phyloP scores from a whole-genome alignment of 2,888 invertebrate species.

The Xestia c-nigrum region DNA sequence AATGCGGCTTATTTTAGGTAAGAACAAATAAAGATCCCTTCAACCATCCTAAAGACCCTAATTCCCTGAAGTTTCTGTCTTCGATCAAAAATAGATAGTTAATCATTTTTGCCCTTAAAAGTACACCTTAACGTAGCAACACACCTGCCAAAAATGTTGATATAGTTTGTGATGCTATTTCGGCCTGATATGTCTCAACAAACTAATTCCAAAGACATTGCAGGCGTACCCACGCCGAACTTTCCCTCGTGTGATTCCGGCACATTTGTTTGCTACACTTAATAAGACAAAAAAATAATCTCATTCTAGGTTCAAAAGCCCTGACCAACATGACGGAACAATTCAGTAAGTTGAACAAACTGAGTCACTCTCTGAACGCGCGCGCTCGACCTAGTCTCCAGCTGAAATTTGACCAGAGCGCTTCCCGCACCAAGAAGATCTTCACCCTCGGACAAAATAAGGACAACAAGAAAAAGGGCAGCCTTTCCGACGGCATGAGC shows the following conservation, averaged over 20 bases:
- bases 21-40: background rate
- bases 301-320: slow-evolving; percentile 93
- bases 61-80: background rate
- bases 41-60: background rate
- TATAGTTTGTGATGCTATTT: background rate
- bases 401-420: slow-evolving; percentile 86
- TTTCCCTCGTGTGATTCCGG: background rate
- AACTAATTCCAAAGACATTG: background rate
- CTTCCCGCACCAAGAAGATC: slow-evolving; percentile 86
- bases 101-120: background rate
- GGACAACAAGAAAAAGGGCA: slow-evolving; percentile 91
- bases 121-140: background rate
- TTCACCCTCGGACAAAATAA: slow-evolving; percentile 88
- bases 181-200: background rate
- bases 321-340: slow-evolving; percentile 96
- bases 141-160: background rate
- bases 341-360: slow-evolving; percentile 95
- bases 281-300: slow-evolving; percentile 1
- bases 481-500: slow-evolving; percentile 92
- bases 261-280: background rate
- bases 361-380: slow-evolving; percentile 92
- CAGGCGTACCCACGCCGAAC: background rate
- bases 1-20: slow-evolving; percentile 26
- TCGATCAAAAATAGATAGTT: background rate
- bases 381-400: slow-evolving; percentile 89